Evolutionary conservation across 92 coral and sea anemone genomes (phyloP), one percentile per base, ranked within the genome.

Genomic region (Paragorgia papillata): DNA sequence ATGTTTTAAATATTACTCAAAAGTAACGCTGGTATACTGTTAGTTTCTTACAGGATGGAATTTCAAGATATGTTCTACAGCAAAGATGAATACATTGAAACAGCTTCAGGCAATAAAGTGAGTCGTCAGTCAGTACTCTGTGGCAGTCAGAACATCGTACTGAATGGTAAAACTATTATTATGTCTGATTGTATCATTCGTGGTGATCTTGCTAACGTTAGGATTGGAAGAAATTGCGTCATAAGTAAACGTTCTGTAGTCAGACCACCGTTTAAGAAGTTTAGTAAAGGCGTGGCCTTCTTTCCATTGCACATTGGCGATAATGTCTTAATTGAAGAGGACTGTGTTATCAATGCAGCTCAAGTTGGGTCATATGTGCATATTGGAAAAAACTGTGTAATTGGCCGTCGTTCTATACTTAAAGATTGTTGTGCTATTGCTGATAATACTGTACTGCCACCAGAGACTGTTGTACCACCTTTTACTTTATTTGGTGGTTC

Each of bases 391-490:
- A 94, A 94, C 76, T 94, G 98, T 83, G 95, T 94, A 37, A 94
- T 94, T 83, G 98, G 98, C 39, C 89, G 98, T 57, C 91, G 98
- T 46, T 88, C 97, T 79, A 91, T 94, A 3, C 83, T 94, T 25
- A 94, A 94, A 70, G 98, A 94, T 79, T 94, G 98, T 57, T 94
- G 98, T 83, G 91, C 97, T 44, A 94, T 94, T 57, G 98, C 97
- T 57, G 98, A 94, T 79, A 91, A 94, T 35, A 94, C 98, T 33
- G 98, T 94, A 21, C 75, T 94, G 53, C 94, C 98, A 9, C 98
- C 98, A 20, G 98, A 94, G 77, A 94, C 98, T 56, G 98, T 94
- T 37, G 97, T 94, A 35, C 98, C 98, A 43, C 98, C 98, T 2
- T 94, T 94, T 64, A 94, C 97, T 7, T 81, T 94, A 13, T 94